A percentile compares a stretch with the other conserved stretches of the same genome.
Evolutionary conservation across 2,797 vertebrate species (phyloP).

Genomic region (Pipistrellus kuhlii): DNA sequence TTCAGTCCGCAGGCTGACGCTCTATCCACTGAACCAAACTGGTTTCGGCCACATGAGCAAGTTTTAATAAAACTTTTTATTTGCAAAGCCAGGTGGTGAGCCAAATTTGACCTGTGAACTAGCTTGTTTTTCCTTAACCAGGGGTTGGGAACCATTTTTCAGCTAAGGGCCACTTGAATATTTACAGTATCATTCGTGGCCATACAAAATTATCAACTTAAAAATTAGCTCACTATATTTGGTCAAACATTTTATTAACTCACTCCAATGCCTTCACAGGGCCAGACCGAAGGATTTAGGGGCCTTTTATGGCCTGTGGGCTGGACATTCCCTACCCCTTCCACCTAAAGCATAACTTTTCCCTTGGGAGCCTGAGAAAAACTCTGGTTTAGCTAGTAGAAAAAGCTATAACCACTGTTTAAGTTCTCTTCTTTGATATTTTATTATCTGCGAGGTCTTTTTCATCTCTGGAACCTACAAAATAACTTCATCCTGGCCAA

Average conservation of each 20-base stretch:
- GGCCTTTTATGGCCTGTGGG: too few relatives aligned
- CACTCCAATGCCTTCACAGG: too few relatives aligned
- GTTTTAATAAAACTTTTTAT: constrained; percentile 3
- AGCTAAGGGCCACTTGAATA: too few relatives aligned
- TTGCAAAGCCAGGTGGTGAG: background rate
- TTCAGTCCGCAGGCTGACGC: too few relatives aligned
- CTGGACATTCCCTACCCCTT: too few relatives aligned
- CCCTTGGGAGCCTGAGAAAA: background rate
- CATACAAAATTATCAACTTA: too few relatives aligned
- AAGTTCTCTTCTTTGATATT: constrained; percentile 60
- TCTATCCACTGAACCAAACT: too few relatives aligned
- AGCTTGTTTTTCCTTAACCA: background rate
- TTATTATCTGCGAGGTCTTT: constrained; percentile 60
- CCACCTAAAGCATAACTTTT: background rate
- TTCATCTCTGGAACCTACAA: constrained; percentile 49
- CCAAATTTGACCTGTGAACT: background rate
- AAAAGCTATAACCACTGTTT: background rate
- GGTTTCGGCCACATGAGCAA: background rate
- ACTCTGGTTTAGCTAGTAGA: constrained; percentile 50
- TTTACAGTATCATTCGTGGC: too few relatives aligned
- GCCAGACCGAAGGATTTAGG: too few relatives aligned
- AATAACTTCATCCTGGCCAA: constrained; percentile 36
- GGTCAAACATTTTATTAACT: too few relatives aligned
- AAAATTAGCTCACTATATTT: too few relatives aligned
- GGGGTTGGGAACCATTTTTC: too few relatives aligned